Base-by-base conservation (phyloP, 2,888 invertebrate species). In the Drosophila colorata region DNA sequence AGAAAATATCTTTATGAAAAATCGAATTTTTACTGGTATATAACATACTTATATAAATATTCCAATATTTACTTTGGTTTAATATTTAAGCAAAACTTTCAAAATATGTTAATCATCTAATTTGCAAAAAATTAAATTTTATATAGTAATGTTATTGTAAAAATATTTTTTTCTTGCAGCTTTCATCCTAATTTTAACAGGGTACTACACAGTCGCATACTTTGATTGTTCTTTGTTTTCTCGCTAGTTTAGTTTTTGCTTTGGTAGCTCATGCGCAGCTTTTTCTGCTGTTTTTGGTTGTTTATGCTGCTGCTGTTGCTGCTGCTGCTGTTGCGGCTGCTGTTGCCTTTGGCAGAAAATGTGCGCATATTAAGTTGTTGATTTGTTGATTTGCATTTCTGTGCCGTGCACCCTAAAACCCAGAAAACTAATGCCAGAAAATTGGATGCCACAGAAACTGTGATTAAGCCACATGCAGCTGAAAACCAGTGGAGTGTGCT, bases 311-410 rank as follows among this genome's bases (percentile, higher is more conserved):
- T 38, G 18, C 40, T 74, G 69, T 51, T 59, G 56, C 1, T 48
- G 38, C 18, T 18, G 16, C 40, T 76, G 66, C 51, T 59, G 59
- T 5, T 53, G 35, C 16, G 28, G 44, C 37, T 44, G 9, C 4
- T 57, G 7, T 33, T 60, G 59, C 38, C 20, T 20, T 58, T 80
- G 70, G 55, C 69, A 69, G 58, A 70, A 66, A 71, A 70, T 77
- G 76, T 69, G 53, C 60, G 80, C 82, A 82, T 80, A 85, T 85
- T 79, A 83, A 84, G 81, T 74, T 87, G 79, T 72, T 84, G 80
- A 82, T 86, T 83, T 80, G 83, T 67, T 71, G 80, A 83, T 86
- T 80, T 80, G 66, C 74, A 83, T 80, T 65, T 69, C 40, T 49
- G 47, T 28, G 33, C 9, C 20, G 31, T 13, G 18, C 28, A 47